phyloP scores from a whole-genome alignment of 2,888 invertebrate genomes.

The Drosophila robusta region DNA sequence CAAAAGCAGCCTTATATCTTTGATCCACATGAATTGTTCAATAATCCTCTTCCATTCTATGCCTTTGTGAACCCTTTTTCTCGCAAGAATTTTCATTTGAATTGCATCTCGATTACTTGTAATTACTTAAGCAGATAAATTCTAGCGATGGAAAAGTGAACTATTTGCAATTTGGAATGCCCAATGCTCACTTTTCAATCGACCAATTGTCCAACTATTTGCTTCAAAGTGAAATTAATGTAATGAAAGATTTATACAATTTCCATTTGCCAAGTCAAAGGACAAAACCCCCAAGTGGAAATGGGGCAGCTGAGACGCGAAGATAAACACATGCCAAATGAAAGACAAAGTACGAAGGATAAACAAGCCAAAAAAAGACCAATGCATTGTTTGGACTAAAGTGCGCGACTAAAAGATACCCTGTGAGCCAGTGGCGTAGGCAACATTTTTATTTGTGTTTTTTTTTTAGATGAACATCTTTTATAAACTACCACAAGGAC shows the following conservation, averaged over 20 bases:
- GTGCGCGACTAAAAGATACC: neutral
- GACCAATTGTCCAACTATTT: slow-evolving; percentile 36
- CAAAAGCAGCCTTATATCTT: neutral
- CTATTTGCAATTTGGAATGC: slow-evolving; percentile 1
- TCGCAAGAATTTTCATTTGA: slow-evolving; percentile 1
- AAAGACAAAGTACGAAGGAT: slow-evolving; percentile 18
- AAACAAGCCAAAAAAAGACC: slow-evolving; percentile 19
- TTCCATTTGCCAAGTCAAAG: slow-evolving; percentile 48
- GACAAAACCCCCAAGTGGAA: slow-evolving; percentile 25
- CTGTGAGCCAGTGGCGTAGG: too few species aligned
- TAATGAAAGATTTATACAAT: slow-evolving; percentile 71
- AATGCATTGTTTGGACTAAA: neutral
- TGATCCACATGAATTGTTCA: neutral
- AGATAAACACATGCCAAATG: slow-evolving; percentile 59
- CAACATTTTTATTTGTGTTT: too few species aligned
- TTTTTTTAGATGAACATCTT: too few species aligned
- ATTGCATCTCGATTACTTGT: neutral
- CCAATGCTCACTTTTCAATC: slow-evolving; percentile 20
- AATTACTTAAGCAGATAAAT: slow-evolving; percentile 27
- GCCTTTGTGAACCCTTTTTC: neutral
- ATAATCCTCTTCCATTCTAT: neutral
- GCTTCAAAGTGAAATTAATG: slow-evolving; percentile 66
- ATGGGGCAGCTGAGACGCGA: slow-evolving; percentile 57
- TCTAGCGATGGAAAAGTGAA: slow-evolving; percentile 14
- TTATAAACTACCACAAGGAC: too few species aligned